Evolutionary conservation across 2,797 vertebrate genomes (phyloP).

Genomic region (Hemibagrus guttatus): DNA sequence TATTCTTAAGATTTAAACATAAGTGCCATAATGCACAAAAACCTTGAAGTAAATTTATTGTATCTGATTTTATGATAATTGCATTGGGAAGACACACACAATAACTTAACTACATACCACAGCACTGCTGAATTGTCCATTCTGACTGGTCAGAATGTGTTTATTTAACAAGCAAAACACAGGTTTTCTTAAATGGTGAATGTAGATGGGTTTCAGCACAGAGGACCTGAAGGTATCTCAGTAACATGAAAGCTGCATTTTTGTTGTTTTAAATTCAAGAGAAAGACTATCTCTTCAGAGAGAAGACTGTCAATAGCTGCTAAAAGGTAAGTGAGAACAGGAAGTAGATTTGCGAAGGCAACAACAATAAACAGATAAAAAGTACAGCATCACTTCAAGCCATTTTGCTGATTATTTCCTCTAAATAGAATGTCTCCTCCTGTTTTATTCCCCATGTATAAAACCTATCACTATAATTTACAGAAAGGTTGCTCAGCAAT

Average conservation of each 20-base stretch:
- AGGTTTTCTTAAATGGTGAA: neutral
- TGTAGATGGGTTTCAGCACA: neutral
- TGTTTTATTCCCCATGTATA: neutral
- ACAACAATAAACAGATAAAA: neutral
- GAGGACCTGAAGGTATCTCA: neutral
- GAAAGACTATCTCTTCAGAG: neutral
- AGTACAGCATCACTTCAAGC: neutral
- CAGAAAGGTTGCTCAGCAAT: neutral
- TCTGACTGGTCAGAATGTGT: neutral
- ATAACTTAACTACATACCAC: neutral
- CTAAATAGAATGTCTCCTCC: neutral
- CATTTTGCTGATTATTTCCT: neutral
- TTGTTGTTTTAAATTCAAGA: neutral
- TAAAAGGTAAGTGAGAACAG: neutral
- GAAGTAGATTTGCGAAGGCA: neutral
- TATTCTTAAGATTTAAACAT: neutral
- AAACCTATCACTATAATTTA: neutral
- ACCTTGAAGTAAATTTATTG: neutral
- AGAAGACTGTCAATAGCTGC: neutral
- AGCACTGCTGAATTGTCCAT: neutral
- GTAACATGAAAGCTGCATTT: neutral
- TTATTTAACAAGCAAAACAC: neutral
- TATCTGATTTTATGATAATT: neutral
- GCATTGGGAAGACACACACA: neutral
- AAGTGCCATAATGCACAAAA: neutral